Evolutionary conservation across 2,888 invertebrate species (phyloP), one percentile per base, ranked within the genome.

Genomic region (Andrena haemorrhoa): DNA sequence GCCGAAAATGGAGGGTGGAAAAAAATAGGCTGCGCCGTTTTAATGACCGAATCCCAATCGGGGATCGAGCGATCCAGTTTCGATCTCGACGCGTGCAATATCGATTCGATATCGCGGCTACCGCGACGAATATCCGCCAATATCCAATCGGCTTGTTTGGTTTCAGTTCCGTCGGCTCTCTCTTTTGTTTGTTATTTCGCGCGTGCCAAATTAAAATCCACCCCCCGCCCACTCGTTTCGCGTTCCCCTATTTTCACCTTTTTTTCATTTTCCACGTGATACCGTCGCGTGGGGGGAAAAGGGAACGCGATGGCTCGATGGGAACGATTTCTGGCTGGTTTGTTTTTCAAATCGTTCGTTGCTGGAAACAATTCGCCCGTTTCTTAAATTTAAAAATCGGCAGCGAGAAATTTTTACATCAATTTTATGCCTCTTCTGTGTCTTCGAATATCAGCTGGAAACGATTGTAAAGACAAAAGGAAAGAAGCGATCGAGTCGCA

Each of bases 131-230:
- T 26, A 16, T 4, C 74, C 71, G 58, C 71, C 85, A 81, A 88
- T 88, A 90, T 91, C 88, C 90, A 89, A 90, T 91, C 88, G 85
- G 86, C 85, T 80, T 88, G 90, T 91, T 91, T 91, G 90, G 90
- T 89, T 90, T 87, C 89, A 89, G 86, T 91, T 89, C 88, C 89
- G 78, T 60, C 82, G 80, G 75, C 84, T 82, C 83, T 83, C 84
- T 87, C 84, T 88, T 88, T 90, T 89, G 91, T 91, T 91, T 91
- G 88, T 90, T 86, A 90, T 90, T 86, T 88, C 89, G 84, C 87
- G 84, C 88, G 84, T 84, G 65, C 82, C 86, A 86, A 85, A 90
- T 90, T 90, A 88, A 88, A 80, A 83, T 75, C 77, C 84, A 82
- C 51, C 49, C 26, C 4, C 35, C 33, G 65, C 64, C 73, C 69